Evolutionary conservation across 1,140 invertebrate genomes (phyloP).

Genomic region (Aphelinus atriplicis): DNA sequence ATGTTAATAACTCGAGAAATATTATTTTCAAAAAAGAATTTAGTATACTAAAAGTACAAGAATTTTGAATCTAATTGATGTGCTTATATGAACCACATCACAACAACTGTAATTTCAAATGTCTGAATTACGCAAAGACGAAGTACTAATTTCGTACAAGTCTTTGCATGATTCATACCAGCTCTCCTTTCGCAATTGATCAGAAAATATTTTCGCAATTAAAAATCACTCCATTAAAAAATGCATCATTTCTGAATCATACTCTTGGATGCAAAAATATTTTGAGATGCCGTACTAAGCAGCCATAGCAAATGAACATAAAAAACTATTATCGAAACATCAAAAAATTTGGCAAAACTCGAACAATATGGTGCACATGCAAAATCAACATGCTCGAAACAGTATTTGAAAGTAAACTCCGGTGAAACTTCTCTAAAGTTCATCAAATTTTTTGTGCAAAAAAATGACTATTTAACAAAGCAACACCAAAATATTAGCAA

Average conservation of each 20-base stretch:
- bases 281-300: background rate
- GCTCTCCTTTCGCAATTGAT: background rate
- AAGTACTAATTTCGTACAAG: no score
- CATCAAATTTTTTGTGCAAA: slow-evolving; percentile 5
- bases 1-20: no score
- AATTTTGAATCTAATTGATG: no score
- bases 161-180: no score
- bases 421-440: background rate
- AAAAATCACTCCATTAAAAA: no score
- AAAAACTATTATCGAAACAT: slow-evolving; percentile 20
- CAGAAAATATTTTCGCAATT: slow-evolving; percentile 14
- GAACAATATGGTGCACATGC: slow-evolving; percentile 20
- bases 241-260: no score
- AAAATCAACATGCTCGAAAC: slow-evolving; percentile 11
- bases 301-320: slow-evolving; percentile 16
- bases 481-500: background rate
- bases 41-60: no score
- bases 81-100: no score
- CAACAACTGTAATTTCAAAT: no score
- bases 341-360: slow-evolving; percentile 3
- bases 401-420: background rate
- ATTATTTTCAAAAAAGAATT: no score
- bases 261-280: slow-evolving; percentile 12
- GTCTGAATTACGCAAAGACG: no score
- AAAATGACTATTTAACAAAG: background rate